Conservation (phyloP, 2,113 vertebrate species). For the Boleophthalmus pectinirostris region DNA sequence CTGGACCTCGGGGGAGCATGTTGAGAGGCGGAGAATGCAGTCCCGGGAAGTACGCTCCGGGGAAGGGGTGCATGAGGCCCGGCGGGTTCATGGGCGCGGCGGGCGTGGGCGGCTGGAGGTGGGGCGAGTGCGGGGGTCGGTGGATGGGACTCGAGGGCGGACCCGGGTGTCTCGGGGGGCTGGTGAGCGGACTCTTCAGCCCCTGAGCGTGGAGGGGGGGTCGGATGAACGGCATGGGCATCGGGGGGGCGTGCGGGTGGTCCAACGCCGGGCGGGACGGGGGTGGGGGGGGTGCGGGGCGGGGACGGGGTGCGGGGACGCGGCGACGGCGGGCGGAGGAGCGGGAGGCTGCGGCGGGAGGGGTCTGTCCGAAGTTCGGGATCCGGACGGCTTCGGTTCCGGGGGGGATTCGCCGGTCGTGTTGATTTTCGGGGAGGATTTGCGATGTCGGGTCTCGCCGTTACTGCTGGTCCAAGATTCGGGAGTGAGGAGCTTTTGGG, state of each 20-base stretch:
- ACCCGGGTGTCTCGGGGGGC: conserved; percentile 82
- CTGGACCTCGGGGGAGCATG: conserved; percentile 91
- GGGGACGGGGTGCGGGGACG: conserved; percentile 43
- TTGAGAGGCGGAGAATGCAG: conserved; percentile 88
- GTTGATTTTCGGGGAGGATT: conserved; percentile 85
- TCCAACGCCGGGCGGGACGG: conserved; percentile 68
- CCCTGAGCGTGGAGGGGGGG: conserved; percentile 86
- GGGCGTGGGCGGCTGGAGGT: conserved; percentile 84
- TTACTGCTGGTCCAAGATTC: conserved; percentile 90
- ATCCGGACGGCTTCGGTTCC: conserved; percentile 85
- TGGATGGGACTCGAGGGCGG: conserved; percentile 91
- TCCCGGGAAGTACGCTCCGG: conserved; percentile 85
- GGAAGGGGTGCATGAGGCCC: conserved; percentile 86
- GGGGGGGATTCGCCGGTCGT: conserved; percentile 71
- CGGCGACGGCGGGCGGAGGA: conserved; percentile 28
- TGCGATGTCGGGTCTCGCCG: conserved; percentile 86
- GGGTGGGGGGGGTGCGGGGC: conserved; percentile 56
- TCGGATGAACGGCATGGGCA: conserved; percentile 90
- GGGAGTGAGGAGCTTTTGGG: conserved; percentile 90
- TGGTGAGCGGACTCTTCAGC: conserved; percentile 86
- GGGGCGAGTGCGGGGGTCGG: conserved; percentile 89
- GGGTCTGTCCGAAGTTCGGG: conserved; percentile 85
- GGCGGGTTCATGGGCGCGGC: conserved; percentile 85
- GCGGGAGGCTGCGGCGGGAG: conserved; percentile 77
- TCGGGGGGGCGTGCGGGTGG: conserved; percentile 65